Evolutionary conservation across 2,113 vertebrate genomes (phyloP).

Genomic region (Microtus pennsylvanicus): DNA sequence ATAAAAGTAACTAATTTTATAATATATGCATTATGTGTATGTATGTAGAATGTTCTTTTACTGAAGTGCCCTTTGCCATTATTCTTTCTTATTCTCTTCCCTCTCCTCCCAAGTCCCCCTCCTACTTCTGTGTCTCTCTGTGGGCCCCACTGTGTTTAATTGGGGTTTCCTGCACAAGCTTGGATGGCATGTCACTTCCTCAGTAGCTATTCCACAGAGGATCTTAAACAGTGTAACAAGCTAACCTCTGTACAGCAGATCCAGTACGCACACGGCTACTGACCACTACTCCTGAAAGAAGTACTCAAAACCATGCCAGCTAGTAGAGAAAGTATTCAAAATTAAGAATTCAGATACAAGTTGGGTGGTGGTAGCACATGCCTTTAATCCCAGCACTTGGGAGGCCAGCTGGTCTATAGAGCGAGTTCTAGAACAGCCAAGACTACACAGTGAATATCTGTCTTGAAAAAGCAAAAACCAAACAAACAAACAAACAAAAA

Average conservation of each 20-base stretch:
- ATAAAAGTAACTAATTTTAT: no score
- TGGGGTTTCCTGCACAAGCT: not conserved
- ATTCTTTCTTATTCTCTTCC: not conserved
- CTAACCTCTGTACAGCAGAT: not conserved
- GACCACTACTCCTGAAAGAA: not conserved
- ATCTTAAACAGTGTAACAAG: not conserved
- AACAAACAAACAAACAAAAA: not conserved
- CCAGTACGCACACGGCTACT: no score
- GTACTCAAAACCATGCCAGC: not conserved
- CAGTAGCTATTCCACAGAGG: not conserved
- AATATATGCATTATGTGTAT: no score
- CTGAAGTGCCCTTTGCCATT: not conserved
- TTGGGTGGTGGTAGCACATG: not conserved
- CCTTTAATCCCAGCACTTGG: not conserved
- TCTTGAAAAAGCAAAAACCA: not conserved
- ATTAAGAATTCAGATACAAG: slow-evolving; percentile 2
- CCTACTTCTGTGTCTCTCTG: not conserved
- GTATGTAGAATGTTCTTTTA: not conserved
- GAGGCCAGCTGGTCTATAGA: not conserved
- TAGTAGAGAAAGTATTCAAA: slow-evolving; percentile 10
- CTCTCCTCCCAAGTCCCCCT: not conserved
- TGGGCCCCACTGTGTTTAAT: not conserved
- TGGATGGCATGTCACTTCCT: not conserved
- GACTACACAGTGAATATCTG: not conserved
- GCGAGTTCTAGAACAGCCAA: not conserved